These are phyloP conservation scores for Corythaeola cristata DNA, from an alignment of 2,113 vertebrate genomes.

Conservation along the genomic window DNA sequence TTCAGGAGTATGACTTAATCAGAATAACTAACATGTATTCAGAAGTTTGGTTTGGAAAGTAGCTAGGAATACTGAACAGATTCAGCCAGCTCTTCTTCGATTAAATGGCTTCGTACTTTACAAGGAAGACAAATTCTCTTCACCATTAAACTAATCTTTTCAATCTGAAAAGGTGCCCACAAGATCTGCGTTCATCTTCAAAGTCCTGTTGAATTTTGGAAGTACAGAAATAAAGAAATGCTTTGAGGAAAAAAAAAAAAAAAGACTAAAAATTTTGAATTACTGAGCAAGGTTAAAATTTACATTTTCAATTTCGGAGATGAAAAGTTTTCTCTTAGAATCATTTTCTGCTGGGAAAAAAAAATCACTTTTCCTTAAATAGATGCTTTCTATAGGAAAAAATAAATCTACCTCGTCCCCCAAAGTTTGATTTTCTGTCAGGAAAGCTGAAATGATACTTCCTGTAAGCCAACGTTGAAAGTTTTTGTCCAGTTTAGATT, in stretches of 20 bases:
- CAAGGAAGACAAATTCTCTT: background rate
- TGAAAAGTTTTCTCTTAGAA: background rate
- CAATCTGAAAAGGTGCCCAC: background rate
- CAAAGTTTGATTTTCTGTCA: background rate
- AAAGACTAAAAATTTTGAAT: background rate
- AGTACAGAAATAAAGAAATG: background rate
- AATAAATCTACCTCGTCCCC: background rate
- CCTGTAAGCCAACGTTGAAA: background rate
- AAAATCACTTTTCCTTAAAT: background rate
- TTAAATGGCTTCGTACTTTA: background rate
- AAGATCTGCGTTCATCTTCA: background rate
- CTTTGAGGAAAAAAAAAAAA: background rate
- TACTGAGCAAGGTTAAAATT: background rate
- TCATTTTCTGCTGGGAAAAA: background rate
- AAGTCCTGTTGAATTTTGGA: background rate
- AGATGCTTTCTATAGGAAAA: background rate
- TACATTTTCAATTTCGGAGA: background rate
- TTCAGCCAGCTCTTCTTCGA: background rate
- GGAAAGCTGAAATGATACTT: background rate
- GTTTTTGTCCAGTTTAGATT: background rate
- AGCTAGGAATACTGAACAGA: constrained; percentile 4
- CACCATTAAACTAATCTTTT: background rate
- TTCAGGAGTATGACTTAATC: constrained; percentile 43
- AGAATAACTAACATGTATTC: constrained; percentile 39
- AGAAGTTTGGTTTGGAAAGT: constrained; percentile 45